Evolutionary conservation across 1,140 invertebrate genomes (phyloP), one percentile per base, ranked within the genome.

Genomic region (Panonychus citri): DNA sequence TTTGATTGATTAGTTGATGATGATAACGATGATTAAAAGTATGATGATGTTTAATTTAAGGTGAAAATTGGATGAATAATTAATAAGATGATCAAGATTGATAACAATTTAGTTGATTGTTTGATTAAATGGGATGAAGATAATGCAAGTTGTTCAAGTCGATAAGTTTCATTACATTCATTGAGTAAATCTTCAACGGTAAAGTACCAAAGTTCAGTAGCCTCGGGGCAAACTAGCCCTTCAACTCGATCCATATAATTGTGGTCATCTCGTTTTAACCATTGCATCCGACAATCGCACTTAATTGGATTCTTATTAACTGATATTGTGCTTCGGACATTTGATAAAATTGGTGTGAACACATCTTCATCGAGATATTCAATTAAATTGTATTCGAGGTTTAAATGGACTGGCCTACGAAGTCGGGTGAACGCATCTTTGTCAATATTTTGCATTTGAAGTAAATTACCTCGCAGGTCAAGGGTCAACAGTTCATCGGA

Each of bases 271-370:
- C 19, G 10, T 17, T 30, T 24, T 30, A 55, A 28, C 54, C 54
- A 55, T 43, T 46, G 15, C 54, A 55, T 55, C 5, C 40, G 39
- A 46, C 54, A 55, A 55, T 55, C 54, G 27, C 54, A 55, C 2
- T 12, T n/a, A 26, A 55, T 55, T 19, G 39, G 39, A 55, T 55
- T 55, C 4, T 24, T 21, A 10, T 17, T 43, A 1, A 55, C 40
- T 12, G 13, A 42, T 10, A 55, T 46, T 10, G 42, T 42, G 27
- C 54, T 55, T 28, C 28, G 43, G 12, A 15, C 12, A 28, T 55
- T 30, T n/a, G 39, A 24, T 10, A 55, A 19, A 43, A 55, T 55
- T 27, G 54, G 54, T 26, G 17, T 46, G 28, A 55, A 55, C 1
- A 34, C 28, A 27, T 55, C 54, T 34, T 55, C 40, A 28, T 55